Percentiles rank a stretch among this genome's conserved stretches.
Conservation (phyloP, 2,888 invertebrate genomes). For the Phoenoteleia sp. region DNA sequence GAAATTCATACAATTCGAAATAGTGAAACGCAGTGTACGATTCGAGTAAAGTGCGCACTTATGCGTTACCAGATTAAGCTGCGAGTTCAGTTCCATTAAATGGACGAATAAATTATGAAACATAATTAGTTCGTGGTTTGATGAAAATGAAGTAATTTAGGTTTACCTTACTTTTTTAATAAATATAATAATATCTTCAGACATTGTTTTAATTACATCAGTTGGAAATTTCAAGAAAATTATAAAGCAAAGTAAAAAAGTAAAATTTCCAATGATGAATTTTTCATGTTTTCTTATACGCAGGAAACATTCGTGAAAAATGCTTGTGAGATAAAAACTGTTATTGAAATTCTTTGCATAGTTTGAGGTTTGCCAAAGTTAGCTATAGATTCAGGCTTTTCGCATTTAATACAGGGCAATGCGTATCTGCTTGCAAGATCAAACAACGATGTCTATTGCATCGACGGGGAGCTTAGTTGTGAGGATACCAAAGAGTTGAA, state of each 20-base stretch:
- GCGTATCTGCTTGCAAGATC: conserved; percentile 46
- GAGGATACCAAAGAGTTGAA: conserved; percentile 35
- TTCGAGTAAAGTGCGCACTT: conserved; percentile 19
- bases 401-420: conserved; percentile 4
- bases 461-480: conserved; percentile 8
- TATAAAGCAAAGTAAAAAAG: too few species aligned
- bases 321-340: not conserved
- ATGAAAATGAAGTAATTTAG: too few species aligned
- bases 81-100: conserved; percentile 27
- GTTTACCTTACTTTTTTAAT: too few species aligned
- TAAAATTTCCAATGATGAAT: too few species aligned
- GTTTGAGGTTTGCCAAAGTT: not conserved
- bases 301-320: too few species aligned
- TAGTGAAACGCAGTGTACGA: conserved; percentile 31
- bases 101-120: not conserved
- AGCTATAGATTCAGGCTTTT: not conserved
- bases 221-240: too few species aligned
- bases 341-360: not conserved
- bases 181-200: too few species aligned
- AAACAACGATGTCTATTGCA: conserved; percentile 45
- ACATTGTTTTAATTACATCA: too few species aligned
- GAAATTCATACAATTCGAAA: conserved; percentile 56
- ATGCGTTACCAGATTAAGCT: conserved; percentile 13
- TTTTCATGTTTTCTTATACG: too few species aligned
- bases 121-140: conserved; percentile 14